Conservation (phyloP, 1,140 invertebrate species). For the Neomicropteryx cornuta region DNA sequence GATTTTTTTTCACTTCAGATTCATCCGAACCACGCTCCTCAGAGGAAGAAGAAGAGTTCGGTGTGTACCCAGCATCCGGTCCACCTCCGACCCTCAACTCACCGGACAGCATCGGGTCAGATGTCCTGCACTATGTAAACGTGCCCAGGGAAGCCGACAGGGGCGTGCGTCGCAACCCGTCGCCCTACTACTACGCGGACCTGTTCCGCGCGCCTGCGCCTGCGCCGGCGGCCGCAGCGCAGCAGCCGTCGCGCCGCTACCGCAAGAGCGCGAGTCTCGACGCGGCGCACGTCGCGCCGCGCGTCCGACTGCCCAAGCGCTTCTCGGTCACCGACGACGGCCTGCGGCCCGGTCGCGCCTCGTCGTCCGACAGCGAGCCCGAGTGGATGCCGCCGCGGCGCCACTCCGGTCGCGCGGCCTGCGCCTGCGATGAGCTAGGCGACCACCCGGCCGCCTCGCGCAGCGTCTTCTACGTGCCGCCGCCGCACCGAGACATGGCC, state of each 20-base stretch:
- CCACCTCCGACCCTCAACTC: constrained; percentile 34
- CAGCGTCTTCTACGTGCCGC: constrained; percentile 48
- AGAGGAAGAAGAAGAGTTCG: constrained; percentile 34
- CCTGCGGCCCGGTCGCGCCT: constrained; percentile 39
- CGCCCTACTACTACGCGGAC: constrained; percentile 69
- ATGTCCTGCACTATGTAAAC: too few species aligned
- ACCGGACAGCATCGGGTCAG: constrained; percentile 34
- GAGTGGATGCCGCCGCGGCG: constrained; percentile 49
- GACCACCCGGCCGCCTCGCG: constrained; percentile 46
- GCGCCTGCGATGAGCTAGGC: constrained; percentile 52
- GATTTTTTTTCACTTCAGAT: too few species aligned
- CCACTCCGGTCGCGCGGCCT: constrained; percentile 45
- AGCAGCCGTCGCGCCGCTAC: constrained; percentile 26
- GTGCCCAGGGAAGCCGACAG: constrained; percentile 37
- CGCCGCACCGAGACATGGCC: constrained; percentile 47
- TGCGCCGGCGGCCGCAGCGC: constrained; percentile 22
- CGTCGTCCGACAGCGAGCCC: constrained; percentile 33
- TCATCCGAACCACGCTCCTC: constrained; percentile 31
- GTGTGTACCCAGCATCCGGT: constrained; percentile 34
- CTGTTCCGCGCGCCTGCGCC: constrained; percentile 45
- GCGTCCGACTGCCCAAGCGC: constrained; percentile 41
- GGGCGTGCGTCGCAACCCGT: constrained; percentile 54
- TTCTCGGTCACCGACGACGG: constrained; percentile 56
- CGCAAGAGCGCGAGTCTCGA: constrained; percentile 57
- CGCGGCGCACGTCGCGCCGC: constrained; percentile 43